Percentiles rank a stretch among this genome's conserved stretches.
Conservation (phyloP, 2,888 invertebrate species). For the Agrilus mali region DNA sequence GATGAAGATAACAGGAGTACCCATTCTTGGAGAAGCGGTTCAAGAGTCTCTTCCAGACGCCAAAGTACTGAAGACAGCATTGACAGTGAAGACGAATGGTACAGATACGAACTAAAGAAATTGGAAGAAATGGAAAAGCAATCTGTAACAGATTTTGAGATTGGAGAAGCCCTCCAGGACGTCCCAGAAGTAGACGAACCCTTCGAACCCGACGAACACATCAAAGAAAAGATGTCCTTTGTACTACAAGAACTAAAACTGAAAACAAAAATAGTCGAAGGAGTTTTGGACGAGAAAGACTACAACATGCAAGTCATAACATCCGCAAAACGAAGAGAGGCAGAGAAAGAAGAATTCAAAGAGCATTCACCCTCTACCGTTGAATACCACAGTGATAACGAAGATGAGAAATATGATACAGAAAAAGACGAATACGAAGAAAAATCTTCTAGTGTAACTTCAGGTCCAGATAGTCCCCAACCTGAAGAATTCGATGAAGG, state of each 20-base stretch:
- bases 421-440: conserved; percentile 32
- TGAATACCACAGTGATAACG: background rate
- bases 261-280: conserved; percentile 44
- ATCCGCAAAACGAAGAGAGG: conserved; percentile 29
- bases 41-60: conserved; percentile 70
- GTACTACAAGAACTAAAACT: conserved; percentile 64
- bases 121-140: conserved; percentile 76
- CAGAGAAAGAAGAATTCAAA: conserved; percentile 38
- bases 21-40: conserved; percentile 77
- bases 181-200: conserved; percentile 37
- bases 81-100: conserved; percentile 89
- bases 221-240: conserved; percentile 69
- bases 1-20: conserved; percentile 78
- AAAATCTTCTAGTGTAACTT: conserved; percentile 73
- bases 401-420: conserved; percentile 7
- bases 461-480: conserved; percentile 77
- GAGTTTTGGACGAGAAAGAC: conserved; percentile 30
- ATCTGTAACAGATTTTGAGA: conserved; percentile 44
- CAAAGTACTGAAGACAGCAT: conserved; percentile 90
- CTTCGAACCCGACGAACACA: conserved; percentile 52
- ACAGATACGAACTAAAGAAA: conserved; percentile 76
- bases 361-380: conserved; percentile 28
- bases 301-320: conserved; percentile 28
- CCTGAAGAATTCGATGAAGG: conserved; percentile 58
- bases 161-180: conserved; percentile 48